Conservation (phyloP, 2,113 vertebrate species). For the Glaucidium brasilianum region DNA sequence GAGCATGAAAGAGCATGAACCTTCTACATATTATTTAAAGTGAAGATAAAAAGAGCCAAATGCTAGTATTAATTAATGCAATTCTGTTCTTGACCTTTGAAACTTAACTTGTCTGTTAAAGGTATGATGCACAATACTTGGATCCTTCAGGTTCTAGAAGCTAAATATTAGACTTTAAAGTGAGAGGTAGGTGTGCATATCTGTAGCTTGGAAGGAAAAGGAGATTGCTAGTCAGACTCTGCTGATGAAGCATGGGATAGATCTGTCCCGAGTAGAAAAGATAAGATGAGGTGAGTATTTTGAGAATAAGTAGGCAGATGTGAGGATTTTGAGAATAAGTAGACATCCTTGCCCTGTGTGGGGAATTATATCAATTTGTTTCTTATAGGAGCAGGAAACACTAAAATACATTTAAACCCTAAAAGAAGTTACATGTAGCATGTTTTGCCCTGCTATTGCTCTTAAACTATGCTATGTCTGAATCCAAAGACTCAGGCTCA, state of each 20-base stretch:
- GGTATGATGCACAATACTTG: background rate
- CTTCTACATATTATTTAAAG: background rate
- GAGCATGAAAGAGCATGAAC: background rate
- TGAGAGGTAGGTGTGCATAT: background rate
- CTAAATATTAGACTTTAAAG: too few species aligned
- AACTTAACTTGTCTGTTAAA: background rate
- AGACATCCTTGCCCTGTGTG: accelerated
- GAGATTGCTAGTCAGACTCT: background rate
- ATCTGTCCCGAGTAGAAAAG: background rate
- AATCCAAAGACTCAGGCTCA: background rate
- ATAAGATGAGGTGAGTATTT: background rate
- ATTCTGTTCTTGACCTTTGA: background rate
- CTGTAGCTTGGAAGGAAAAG: background rate
- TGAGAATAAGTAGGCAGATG: background rate
- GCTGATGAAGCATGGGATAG: background rate
- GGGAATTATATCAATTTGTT: background rate
- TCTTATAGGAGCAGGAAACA: background rate
- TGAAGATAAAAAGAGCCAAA: background rate
- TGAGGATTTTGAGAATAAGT: background rate
- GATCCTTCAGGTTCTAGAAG: background rate
- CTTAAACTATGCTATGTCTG: background rate
- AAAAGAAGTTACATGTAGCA: background rate
- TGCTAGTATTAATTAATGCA: background rate
- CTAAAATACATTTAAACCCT: background rate
- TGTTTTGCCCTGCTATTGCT: background rate